A percentile compares a stretch with the other conserved stretches of the same genome.
Evolutionary conservation across 2,888 invertebrate genomes (phyloP).

Genomic region (Heteromurus nitidus): DNA sequence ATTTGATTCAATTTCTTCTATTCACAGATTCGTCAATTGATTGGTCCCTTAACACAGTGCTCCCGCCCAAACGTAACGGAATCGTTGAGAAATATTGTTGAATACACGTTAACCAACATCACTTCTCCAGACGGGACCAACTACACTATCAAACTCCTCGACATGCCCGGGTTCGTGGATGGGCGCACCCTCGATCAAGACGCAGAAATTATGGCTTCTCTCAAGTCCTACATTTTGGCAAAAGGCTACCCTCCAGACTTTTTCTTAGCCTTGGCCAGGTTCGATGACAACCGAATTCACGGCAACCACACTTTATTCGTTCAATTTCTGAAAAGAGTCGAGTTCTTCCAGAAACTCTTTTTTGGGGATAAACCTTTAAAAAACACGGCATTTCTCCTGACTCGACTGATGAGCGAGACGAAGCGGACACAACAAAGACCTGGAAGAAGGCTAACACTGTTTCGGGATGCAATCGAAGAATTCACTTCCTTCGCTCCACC

Average conservation of each 20-base stretch:
- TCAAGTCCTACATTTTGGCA: constrained; percentile 15
- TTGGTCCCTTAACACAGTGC: constrained; percentile 17
- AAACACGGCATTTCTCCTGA: constrained; percentile 17
- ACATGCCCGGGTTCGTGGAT: constrained; percentile 46
- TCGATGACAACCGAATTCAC: constrained; percentile 43
- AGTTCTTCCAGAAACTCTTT: constrained; percentile 26
- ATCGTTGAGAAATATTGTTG: constrained; percentile 1
- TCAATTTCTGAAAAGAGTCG: constrained; percentile 21
- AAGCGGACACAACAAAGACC: constrained; percentile 34
- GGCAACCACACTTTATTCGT: constrained; percentile 27
- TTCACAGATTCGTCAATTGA: constrained; percentile 29
- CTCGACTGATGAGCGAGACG: constrained; percentile 14
- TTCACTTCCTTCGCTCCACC: constrained; percentile 44
- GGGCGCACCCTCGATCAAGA: constrained; percentile 27
- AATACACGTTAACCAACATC: constrained; percentile 22
- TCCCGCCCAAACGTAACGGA: not conserved
- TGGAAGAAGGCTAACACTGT: not conserved
- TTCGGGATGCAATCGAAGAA: constrained; percentile 36
- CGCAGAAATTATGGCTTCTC: constrained; percentile 15
- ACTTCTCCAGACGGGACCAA: not conserved
- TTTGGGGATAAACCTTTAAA: not conserved
- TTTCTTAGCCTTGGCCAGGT: constrained; percentile 30
- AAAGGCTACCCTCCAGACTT: constrained; percentile 21
- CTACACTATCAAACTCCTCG: constrained; percentile 22
- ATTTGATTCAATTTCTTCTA: not conserved